phyloP scores from a whole-genome alignment of 2,797 vertebrate genomes.

The Zalophus californianus region DNA sequence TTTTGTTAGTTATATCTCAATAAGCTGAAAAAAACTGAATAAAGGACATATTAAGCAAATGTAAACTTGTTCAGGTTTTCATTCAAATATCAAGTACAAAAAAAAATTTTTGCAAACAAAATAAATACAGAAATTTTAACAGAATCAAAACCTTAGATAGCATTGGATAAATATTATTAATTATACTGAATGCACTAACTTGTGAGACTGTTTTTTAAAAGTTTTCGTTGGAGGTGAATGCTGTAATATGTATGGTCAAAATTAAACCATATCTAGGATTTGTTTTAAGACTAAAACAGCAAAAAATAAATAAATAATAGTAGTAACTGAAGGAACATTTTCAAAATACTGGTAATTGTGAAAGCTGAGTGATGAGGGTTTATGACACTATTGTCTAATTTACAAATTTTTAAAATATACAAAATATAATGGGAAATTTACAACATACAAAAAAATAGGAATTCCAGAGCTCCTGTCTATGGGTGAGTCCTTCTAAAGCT shows the following conservation, averaged over 20 bases:
- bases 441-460: background rate
- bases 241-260: background rate
- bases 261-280: background rate
- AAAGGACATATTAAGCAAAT: background rate
- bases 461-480: background rate
- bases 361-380: background rate
- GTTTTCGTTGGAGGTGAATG: background rate
- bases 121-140: background rate
- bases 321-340: background rate
- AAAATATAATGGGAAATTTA: background rate
- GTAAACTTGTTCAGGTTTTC: background rate
- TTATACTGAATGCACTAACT: background rate
- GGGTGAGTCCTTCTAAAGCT: background rate
- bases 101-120: background rate
- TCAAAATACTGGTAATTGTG: background rate
- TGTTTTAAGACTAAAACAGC: background rate
- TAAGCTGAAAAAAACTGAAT: background rate
- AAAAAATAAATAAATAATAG: background rate
- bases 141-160: background rate
- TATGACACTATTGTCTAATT: background rate
- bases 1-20: background rate
- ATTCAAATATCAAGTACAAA: background rate
- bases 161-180: background rate
- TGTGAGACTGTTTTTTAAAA: background rate
- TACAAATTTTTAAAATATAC: background rate